phyloP scores from a whole-genome alignment of 2,888 invertebrate genomes.

The Archips crataeganus region DNA sequence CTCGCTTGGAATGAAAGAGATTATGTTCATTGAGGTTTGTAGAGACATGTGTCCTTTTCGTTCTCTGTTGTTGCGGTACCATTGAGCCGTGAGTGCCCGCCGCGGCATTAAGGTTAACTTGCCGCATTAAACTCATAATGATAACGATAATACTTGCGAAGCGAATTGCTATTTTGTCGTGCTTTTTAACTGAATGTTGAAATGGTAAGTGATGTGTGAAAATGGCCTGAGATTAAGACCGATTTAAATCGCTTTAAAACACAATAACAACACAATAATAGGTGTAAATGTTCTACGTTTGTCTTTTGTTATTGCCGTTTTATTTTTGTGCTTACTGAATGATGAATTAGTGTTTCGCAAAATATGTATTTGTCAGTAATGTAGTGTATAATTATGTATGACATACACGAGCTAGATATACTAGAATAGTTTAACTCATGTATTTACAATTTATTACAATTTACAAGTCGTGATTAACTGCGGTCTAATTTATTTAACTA shows the following conservation, averaged over 20 bases:
- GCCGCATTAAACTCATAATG: conserved; percentile 68
- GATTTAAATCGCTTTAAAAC: conserved; percentile 4
- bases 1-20: conserved; percentile 3
- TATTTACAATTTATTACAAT: too few relatives aligned
- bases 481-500: too few relatives aligned
- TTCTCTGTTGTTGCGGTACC: conserved; percentile 42
- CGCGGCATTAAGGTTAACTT: conserved; percentile 60
- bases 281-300: background rate
- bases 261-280: background rate
- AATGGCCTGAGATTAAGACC: background rate
- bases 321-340: background rate
- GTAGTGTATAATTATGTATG: too few relatives aligned
- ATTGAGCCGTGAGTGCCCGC: conserved; percentile 51
- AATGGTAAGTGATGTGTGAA: conserved; percentile 14
- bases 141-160: conserved; percentile 55
- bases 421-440: too few relatives aligned
- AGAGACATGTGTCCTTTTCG: conserved; percentile 20
- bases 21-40: background rate
- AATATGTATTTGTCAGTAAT: too few relatives aligned
- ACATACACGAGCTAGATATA: too few relatives aligned
- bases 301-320: background rate
- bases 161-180: conserved; percentile 69
- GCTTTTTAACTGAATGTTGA: conserved; percentile 53
- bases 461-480: too few relatives aligned
- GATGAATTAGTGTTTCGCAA: background rate